These are phyloP conservation scores for Cyprinodon tularosa DNA, from an alignment of 2,113 vertebrate species.

Conservation along the genomic window DNA sequence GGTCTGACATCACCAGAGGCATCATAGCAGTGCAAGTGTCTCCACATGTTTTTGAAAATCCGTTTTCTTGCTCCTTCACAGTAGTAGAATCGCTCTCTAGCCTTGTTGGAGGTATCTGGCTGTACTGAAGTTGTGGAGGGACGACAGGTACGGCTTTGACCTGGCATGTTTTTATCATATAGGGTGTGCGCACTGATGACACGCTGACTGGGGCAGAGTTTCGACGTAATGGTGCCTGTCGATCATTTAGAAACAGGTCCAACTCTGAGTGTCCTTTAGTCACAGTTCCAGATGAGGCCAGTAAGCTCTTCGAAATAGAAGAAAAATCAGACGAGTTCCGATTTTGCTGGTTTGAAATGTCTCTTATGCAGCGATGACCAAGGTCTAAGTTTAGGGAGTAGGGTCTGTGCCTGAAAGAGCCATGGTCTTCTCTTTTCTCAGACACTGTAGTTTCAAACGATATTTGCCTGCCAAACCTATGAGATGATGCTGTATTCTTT, in stretches of 20 bases:
- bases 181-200: slow-evolving; percentile 91
- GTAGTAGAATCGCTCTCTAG: slow-evolving; percentile 73
- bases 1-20: slow-evolving; percentile 75
- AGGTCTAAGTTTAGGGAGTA: slow-evolving; percentile 80
- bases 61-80: slow-evolving; percentile 70
- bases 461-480: slow-evolving; percentile 72
- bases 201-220: slow-evolving; percentile 96
- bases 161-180: slow-evolving; percentile 96
- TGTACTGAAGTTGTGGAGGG: slow-evolving; percentile 94
- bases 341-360: slow-evolving; percentile 78
- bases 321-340: slow-evolving; percentile 55
- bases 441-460: slow-evolving; percentile 68
- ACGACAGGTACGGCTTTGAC: slow-evolving; percentile 94
- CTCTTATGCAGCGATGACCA: slow-evolving; percentile 74
- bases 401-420: slow-evolving; percentile 70
- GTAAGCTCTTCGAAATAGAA: slow-evolving; percentile 42
- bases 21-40: slow-evolving; percentile 68
- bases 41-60: slow-evolving; percentile 39
- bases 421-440: slow-evolving; percentile 68
- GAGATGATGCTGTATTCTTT: slow-evolving; percentile 64
- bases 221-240: slow-evolving; percentile 81
- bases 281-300: slow-evolving; percentile 42
- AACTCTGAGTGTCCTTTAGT: slow-evolving; percentile 68
- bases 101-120: slow-evolving; percentile 89
- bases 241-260: slow-evolving; percentile 77